Evolutionary conservation across 2,888 invertebrate species (phyloP), one percentile per base, ranked within the genome.

Genomic region (Drosophila quinaria): DNA sequence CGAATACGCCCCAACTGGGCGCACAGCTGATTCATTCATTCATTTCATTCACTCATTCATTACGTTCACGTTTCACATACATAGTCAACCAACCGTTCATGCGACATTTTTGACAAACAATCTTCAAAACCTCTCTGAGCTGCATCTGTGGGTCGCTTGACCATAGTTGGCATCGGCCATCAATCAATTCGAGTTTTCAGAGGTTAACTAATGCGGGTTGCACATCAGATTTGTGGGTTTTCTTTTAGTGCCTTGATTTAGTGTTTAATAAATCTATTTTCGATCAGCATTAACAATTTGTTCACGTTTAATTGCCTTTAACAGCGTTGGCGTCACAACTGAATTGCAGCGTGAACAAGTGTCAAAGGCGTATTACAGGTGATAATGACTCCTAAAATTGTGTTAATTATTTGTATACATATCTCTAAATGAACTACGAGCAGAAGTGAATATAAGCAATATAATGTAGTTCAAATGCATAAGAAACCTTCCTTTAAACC

Each of bases 41-140:
- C 70, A 65, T 35, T 42, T 58, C 52, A 71, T 46, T 63, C 64
- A 63, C 39, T 47, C 54, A 64, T 44, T 63, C 71, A 54, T 42
- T 65, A 54, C 65, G 79, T 66, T 77, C 47, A 77, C 65, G 74
- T 60, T 80, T 70, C 67, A 54, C 66, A 59, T 66, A 56, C 15
- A n/a, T 15, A 49, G 13, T 11, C 19, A 31, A 17, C 9, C 31
- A 35, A 47, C 61, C 73, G 86, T 80, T 88, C 74, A 80, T 70
- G 67, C 70, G 86, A 82, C 88, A 82, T 63, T 86, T 83, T 82
- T 70, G 82, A 86, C 88, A 83, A 88, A 80, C 87, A 70, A 68
- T 81, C 66, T 78, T 62, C 49, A 35, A 49, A 49, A 37, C 22
- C n/a, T 39, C 25, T 59, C n/a, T 39, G 22, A 50, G 42, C 55